Percentiles rank a stretch among this genome's conserved stretches.
Evolutionary conservation across 2,113 vertebrate genomes (phyloP).

Genomic region (Ploceus nigricollis): DNA sequence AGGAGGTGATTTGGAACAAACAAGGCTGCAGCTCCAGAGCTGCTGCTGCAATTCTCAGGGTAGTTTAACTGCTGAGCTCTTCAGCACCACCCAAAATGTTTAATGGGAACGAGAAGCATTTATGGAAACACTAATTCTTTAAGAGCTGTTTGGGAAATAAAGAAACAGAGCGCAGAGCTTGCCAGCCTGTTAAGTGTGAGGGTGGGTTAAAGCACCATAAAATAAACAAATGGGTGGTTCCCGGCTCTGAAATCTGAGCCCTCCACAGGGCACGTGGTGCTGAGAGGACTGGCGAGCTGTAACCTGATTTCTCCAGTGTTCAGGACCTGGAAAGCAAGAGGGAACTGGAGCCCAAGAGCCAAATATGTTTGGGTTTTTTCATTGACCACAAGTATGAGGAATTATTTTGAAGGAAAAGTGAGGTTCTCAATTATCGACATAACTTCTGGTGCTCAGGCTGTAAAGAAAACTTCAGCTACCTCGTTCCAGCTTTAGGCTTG

Average conservation of each 20-base stretch:
- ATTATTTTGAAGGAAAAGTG: not conserved
- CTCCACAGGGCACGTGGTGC: not conserved
- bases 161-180: not conserved
- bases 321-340: not conserved
- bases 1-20: slow-evolving; percentile 60
- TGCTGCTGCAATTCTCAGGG: slow-evolving; percentile 48
- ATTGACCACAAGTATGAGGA: not conserved
- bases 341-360: not conserved
- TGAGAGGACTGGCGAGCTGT: not conserved
- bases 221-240: slow-evolving; percentile 7
- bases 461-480: not conserved
- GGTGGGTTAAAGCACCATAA: not conserved
- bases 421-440: accelerated
- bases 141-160: slow-evolving; percentile 23
- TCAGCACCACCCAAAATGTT: not conserved
- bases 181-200: not conserved
- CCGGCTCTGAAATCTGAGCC: accelerated
- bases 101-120: not conserved
- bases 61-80: slow-evolving; percentile 23
- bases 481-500: not conserved
- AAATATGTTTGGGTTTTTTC: not conserved
- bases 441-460: not conserved
- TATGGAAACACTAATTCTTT: slow-evolving; percentile 11
- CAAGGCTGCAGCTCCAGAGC: slow-evolving; percentile 50
- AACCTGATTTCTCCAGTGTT: not conserved